Conservation (phyloP, 2,797 vertebrate species). For the Masticophis lateralis region DNA sequence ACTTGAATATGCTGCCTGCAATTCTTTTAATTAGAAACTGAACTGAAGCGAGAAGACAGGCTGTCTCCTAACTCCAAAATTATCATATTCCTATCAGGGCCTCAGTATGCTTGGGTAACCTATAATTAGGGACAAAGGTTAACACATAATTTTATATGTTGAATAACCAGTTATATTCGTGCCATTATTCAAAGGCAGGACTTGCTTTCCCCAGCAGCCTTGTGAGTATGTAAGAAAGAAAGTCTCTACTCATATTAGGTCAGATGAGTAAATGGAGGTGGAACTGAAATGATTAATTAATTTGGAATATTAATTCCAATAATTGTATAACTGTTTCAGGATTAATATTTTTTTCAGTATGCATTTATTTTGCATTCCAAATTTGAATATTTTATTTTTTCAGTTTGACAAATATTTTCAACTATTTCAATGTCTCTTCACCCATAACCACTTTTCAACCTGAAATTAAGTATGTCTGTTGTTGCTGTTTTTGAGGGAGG, state of each 20-base stretch:
- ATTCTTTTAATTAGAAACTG: slow-evolving; percentile 63
- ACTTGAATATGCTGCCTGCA: slow-evolving; percentile 56
- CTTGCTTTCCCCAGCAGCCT: slow-evolving; percentile 24
- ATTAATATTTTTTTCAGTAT: background rate
- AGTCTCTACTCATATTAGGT: background rate
- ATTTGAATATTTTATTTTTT: background rate
- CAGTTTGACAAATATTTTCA: background rate
- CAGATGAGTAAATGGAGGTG: slow-evolving; percentile 10
- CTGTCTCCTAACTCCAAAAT: slow-evolving; percentile 59
- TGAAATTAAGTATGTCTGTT: background rate
- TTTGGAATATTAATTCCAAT: slow-evolving; percentile 7
- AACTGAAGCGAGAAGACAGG: slow-evolving; percentile 56
- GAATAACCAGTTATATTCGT: slow-evolving; percentile 57
- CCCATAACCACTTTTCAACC: background rate
- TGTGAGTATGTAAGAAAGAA: background rate
- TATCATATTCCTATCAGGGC: slow-evolving; percentile 59
- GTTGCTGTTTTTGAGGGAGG: background rate
- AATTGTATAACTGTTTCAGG: background rate
- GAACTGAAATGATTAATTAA: slow-evolving; percentile 1
- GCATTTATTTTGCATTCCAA: background rate
- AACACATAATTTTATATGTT: slow-evolving; percentile 60
- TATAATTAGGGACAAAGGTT: slow-evolving; percentile 67
- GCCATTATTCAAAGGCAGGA: slow-evolving; percentile 49
- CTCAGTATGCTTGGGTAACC: slow-evolving; percentile 52
- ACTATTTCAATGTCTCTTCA: background rate